Percentiles rank a stretch among this genome's conserved stretches.
phyloP scores from a whole-genome alignment of 1,140 invertebrate species.

The Brachystomella parvula region DNA sequence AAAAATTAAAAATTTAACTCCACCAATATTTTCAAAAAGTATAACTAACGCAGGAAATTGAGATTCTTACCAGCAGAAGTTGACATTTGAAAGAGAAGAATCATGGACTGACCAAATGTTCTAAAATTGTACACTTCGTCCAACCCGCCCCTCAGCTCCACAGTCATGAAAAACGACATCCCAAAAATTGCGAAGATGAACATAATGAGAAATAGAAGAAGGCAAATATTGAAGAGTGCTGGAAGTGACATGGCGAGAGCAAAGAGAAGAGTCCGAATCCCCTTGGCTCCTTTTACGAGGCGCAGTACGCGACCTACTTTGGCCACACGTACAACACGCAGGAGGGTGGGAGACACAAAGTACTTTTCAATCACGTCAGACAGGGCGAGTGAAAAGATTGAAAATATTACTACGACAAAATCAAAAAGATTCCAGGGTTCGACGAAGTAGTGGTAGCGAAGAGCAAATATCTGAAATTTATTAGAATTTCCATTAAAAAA shows the following conservation, averaged over 20 bases:
- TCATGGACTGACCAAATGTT: constrained; percentile 97
- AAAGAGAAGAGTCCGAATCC: constrained; percentile 92
- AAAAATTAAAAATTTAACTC: neutral
- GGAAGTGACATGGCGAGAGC: constrained; percentile 96
- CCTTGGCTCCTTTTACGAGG: constrained; percentile 94
- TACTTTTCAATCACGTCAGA: constrained; percentile 95
- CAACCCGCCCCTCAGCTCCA: constrained; percentile 76
- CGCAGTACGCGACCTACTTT: constrained; percentile 94
- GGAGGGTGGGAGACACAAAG: constrained; percentile 92
- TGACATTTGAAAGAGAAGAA: constrained; percentile 78
- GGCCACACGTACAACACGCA: constrained; percentile 93
- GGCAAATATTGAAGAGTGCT: constrained; percentile 96
- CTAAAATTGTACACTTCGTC: constrained; percentile 98
- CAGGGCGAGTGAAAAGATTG: constrained; percentile 71
- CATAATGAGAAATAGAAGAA: constrained; percentile 95
- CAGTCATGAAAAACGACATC: constrained; percentile 99
- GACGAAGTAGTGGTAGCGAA: constrained; percentile 89
- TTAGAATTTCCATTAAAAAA: neutral
- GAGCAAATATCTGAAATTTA: constrained; percentile 25
- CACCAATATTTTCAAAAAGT: neutral
- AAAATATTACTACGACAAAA: constrained; percentile 96
- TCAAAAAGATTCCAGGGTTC: constrained; percentile 99
- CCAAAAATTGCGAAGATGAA: constrained; percentile 96
- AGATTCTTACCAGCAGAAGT: constrained; percentile 31
- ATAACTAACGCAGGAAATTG: neutral